These are phyloP conservation scores for Opisthocomus hoazin DNA, from an alignment of 2,113 vertebrate genomes.

Conservation along the genomic window DNA sequence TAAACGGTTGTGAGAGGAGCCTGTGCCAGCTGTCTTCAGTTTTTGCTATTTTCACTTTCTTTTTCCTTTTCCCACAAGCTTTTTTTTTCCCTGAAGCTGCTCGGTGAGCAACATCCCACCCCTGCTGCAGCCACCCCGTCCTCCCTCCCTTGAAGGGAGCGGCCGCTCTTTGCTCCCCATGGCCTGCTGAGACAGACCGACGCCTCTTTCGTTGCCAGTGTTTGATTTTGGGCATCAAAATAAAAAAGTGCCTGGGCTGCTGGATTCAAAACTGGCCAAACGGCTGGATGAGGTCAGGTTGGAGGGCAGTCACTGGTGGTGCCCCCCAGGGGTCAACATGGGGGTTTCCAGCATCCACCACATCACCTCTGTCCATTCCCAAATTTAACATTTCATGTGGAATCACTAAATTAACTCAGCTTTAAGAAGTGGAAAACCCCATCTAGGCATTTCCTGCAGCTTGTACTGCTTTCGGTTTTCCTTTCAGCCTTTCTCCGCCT, in stretches of 20 bases:
- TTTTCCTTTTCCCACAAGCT: too few relatives aligned
- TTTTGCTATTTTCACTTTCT: too few relatives aligned
- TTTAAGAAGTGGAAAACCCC: fast-evolving
- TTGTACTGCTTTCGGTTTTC: not conserved
- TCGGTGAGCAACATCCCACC: too few relatives aligned
- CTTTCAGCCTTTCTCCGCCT: not conserved
- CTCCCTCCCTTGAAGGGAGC: not conserved
- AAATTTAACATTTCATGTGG: not conserved
- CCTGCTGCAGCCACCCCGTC: not conserved
- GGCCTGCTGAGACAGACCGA: not conserved
- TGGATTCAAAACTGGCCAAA: not conserved
- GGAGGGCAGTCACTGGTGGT: not conserved
- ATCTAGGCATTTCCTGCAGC: fast-evolving
- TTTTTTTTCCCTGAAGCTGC: too few relatives aligned
- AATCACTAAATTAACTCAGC: not conserved
- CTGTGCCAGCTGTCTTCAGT: not conserved
- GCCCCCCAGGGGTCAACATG: not conserved
- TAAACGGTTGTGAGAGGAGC: not conserved
- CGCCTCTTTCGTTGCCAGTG: not conserved
- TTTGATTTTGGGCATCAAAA: not conserved
- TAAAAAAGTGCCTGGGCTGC: fast-evolving
- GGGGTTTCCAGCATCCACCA: not conserved
- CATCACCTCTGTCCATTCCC: fast-evolving
- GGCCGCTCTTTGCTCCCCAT: fast-evolving
- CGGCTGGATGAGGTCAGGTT: not conserved